A percentile compares a stretch with the other conserved stretches of the same genome.
These are phyloP conservation scores for Andinoacara biseriatus DNA, from an alignment of 2,113 vertebrate species.

Conservation along the genomic window DNA sequence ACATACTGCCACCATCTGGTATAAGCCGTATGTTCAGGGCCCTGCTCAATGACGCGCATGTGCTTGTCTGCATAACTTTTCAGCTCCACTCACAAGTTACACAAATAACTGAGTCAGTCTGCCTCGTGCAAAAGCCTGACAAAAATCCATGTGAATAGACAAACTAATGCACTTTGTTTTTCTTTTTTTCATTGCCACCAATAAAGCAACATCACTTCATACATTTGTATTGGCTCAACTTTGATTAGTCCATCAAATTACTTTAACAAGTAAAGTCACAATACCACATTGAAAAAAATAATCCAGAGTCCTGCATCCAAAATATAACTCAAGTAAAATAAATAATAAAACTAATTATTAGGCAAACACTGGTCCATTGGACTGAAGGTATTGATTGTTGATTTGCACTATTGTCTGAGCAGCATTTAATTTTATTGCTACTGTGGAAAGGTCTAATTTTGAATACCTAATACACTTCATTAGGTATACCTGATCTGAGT, in stretches of 20 bases:
- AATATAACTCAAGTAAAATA: too few relatives aligned
- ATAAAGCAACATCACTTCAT: too few relatives aligned
- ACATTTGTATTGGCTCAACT: too few relatives aligned
- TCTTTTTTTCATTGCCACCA: too few relatives aligned
- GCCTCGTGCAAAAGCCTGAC: neutral
- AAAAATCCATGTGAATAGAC: neutral
- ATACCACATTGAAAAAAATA: too few relatives aligned
- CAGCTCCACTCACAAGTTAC: neutral
- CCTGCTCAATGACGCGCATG: neutral
- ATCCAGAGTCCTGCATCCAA: too few relatives aligned
- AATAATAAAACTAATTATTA: too few relatives aligned
- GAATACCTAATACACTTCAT: neutral
- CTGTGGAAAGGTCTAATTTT: neutral
- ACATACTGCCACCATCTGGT: conserved; percentile 73
- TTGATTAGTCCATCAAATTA: too few relatives aligned
- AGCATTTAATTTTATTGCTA: neutral
- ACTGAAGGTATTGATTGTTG: too few relatives aligned
- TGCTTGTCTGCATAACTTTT: conserved; percentile 1
- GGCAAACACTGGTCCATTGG: too few relatives aligned
- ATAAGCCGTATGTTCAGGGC: neutral
- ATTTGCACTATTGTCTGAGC: too few relatives aligned
- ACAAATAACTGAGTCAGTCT: neutral
- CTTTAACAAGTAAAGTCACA: too few relatives aligned
- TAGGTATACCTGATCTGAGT: neutral
- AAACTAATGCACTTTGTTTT: neutral